Base-by-base conservation (phyloP, 2,888 invertebrate genomes). In the Xestia sexstrigata region DNA sequence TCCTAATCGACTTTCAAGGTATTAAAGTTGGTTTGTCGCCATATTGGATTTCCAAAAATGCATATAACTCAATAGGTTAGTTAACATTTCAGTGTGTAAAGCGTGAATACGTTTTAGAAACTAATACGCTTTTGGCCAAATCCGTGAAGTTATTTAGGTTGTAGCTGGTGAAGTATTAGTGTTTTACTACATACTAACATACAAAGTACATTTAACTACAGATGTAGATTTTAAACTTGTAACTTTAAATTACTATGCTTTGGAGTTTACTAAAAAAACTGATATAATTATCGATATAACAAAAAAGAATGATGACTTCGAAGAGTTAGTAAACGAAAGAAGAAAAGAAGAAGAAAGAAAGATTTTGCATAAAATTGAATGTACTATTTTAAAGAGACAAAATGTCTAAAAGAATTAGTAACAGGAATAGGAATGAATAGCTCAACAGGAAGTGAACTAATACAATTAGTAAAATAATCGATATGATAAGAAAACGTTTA, bases 111-210 rank as follows among this genome's bases (percentile, higher is more conserved):
- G 63, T 72, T 82, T 65, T 75, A 82, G 62, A 70, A 72, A 71
- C 71, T 17, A 76, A 76, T 67, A 76, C 67, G 80, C 63, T 86
- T 83, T 85, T 84, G 69, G 83, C 63, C 35, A 77, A 86, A 75
- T 68, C 70, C 80, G 74, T 83, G 74, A 74, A 80, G 86, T 83
- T 84, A 84, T 86, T 86, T 86, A 83, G 86, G 86, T 86, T 86
- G 76, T 67, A 55, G 30, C 30, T 49, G 30, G 76, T 65, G 42
- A 47, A 52, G 55, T 71, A 71, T 75, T 66, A 39, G 8, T 55
- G 42, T 62, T 60, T 30, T 35, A 35, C n/a, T 52, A 58, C 52
- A 20, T 17, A 20, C 60, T 62, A 35, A 45, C 35, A 35, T 49
- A 39, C 49, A 60, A 52, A 60, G n/a, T 49, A 76, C 30, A 55